These are phyloP conservation scores for Meandrina meandrites DNA, from an alignment of 92 coral and sea anemone species.

Conservation along the genomic window DNA sequence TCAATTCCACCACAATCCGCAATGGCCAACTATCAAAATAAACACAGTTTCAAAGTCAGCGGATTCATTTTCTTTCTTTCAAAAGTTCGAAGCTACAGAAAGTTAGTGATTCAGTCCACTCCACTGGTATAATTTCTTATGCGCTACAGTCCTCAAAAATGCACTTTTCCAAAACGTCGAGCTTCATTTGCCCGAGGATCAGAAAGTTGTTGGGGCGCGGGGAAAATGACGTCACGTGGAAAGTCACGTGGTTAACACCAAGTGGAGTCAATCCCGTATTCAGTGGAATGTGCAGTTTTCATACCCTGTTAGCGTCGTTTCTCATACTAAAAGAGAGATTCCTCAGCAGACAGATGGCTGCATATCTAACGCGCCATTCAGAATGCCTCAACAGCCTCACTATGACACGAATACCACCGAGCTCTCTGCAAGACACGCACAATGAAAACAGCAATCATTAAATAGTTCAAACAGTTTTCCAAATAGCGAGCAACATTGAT, in stretches of 20 bases:
- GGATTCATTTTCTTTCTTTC: too few species aligned
- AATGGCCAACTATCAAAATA: constrained; percentile 65
- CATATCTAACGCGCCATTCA: constrained; percentile 79
- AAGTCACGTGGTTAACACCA: too few species aligned
- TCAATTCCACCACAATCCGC: constrained; percentile 93
- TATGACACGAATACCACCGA: constrained; percentile 86
- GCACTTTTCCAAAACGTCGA: too few species aligned
- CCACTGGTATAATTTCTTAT: too few species aligned
- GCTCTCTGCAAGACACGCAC: constrained; percentile 56
- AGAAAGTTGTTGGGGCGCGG: neutral
- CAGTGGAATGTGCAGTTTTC: neutral
- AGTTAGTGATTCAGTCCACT: too few species aligned
- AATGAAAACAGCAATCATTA: too few species aligned
- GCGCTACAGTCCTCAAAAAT: too few species aligned
- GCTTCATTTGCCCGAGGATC: too few species aligned
- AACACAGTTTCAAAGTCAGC: constrained; percentile 6
- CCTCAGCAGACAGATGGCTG: constrained; percentile 87
- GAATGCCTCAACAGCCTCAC: constrained; percentile 74
- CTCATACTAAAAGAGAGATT: constrained; percentile 82
- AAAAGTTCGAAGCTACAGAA: neutral
- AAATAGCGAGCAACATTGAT: neutral
- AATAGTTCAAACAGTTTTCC: neutral
- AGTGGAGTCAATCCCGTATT: too few species aligned
- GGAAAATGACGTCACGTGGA: neutral
- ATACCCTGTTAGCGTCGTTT: constrained; percentile 62